phyloP scores from a whole-genome alignment of 2,888 invertebrate genomes.

The Linnaemya tessellans region DNA sequence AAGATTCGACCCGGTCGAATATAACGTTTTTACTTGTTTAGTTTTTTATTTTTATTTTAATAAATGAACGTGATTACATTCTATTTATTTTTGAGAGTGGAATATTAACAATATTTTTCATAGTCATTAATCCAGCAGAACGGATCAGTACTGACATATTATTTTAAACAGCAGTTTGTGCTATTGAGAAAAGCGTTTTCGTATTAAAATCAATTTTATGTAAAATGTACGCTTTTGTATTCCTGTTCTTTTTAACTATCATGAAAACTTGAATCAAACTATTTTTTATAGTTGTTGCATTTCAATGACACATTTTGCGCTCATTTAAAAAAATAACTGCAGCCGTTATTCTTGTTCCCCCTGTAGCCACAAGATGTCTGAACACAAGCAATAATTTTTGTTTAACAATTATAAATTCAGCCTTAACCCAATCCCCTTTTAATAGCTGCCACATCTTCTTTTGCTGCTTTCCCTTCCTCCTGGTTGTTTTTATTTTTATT shows the following conservation, averaged over 20 bases:
- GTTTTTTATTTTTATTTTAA: too few relatives aligned
- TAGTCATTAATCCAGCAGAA: too few relatives aligned
- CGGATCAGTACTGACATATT: too few relatives aligned
- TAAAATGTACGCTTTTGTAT: neutral
- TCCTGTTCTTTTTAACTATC: neutral
- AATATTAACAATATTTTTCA: too few relatives aligned
- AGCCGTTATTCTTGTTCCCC: neutral
- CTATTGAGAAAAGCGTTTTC: neutral
- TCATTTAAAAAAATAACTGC: neutral
- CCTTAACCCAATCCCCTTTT: constrained; percentile 29
- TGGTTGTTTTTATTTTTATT: neutral
- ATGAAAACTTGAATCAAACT: too few relatives aligned
- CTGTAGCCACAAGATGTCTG: constrained; percentile 6
- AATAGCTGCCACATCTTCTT: constrained; percentile 5
- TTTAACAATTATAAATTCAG: constrained; percentile 62
- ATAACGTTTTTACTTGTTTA: too few relatives aligned
- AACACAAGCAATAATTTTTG: constrained; percentile 26
- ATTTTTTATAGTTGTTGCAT: too few relatives aligned
- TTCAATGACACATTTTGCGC: too few relatives aligned
- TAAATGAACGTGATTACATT: too few relatives aligned
- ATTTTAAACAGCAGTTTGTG: too few relatives aligned
- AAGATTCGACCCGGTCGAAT: too few relatives aligned
- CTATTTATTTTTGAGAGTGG: too few relatives aligned
- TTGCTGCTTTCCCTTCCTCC: neutral
- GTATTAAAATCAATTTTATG: neutral